Evolutionary conservation across 2,888 invertebrate genomes (phyloP).

Genomic region (Crematogaster levior): DNA sequence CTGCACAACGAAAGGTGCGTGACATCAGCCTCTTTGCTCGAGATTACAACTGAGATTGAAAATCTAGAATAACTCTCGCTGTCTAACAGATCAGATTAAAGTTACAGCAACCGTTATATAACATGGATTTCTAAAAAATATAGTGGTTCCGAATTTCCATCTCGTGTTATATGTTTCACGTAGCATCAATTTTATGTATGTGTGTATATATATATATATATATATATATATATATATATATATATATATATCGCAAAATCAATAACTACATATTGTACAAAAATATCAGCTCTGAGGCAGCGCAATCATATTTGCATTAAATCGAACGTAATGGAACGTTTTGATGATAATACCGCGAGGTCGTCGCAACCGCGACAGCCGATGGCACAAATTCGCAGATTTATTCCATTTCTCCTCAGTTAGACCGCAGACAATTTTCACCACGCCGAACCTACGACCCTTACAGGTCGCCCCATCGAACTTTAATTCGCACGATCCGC

Average conservation of each 20-base stretch:
- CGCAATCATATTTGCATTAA: constrained; percentile 49
- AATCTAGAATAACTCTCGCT: constrained; percentile 28
- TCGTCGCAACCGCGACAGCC: constrained; percentile 29
- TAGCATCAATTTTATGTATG: not conserved
- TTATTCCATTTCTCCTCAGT: constrained; percentile 21
- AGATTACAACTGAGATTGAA: constrained; percentile 44
- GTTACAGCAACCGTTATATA: not conserved
- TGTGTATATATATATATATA: not conserved
- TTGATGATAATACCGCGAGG: constrained; percentile 40
- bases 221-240: not conserved
- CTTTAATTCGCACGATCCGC: constrained; percentile 55
- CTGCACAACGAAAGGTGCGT: constrained; percentile 32
- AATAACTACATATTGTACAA: constrained; percentile 2
- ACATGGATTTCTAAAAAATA: not conserved
- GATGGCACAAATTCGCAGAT: constrained; percentile 36
- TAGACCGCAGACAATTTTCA: constrained; percentile 51
- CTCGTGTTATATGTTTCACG: constrained; percentile 17
- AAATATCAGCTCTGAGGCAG: constrained; percentile 33
- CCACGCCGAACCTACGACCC: constrained; percentile 27
- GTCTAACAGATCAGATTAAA: constrained; percentile 1
- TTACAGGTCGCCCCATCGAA: constrained; percentile 29
- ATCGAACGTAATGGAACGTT: constrained; percentile 32
- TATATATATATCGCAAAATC: constrained; percentile 2
- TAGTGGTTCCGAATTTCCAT: constrained; percentile 4
- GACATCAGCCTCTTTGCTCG: constrained; percentile 29